These are phyloP conservation scores for Heterodera filipjevi DNA, from an alignment of 2,888 invertebrate species.

Conservation along the genomic window DNA sequence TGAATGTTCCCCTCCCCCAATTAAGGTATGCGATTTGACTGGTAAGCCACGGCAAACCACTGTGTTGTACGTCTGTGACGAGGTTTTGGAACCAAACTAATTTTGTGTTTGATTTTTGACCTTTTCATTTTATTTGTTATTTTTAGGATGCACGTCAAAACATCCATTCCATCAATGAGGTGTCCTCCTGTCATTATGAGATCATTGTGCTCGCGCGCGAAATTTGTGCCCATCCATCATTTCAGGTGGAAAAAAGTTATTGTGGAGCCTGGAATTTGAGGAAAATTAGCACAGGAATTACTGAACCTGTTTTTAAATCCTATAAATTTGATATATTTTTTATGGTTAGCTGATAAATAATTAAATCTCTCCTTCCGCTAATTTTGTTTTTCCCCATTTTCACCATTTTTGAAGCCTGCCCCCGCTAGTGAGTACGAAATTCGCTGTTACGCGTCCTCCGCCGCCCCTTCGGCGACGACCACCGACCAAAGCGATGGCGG, in stretches of 20 bases:
- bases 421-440: constrained; percentile 62
- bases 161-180: constrained; percentile 46
- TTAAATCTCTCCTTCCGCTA: too few relatives aligned
- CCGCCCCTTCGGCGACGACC: too few relatives aligned
- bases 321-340: too few relatives aligned
- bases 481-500: constrained; percentile 40
- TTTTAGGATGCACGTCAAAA: constrained; percentile 39
- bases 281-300: too few relatives aligned
- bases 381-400: too few relatives aligned
- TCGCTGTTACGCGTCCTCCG: constrained; percentile 47
- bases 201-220: constrained; percentile 83
- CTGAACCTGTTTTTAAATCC: too few relatives aligned
- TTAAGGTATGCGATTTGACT: constrained; percentile 80
- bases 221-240: constrained; percentile 86
- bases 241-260: constrained; percentile 34
- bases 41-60: constrained; percentile 67
- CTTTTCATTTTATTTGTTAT: neutral
- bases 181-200: constrained; percentile 89
- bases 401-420: constrained; percentile 12
- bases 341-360: too few relatives aligned
- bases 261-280: too few relatives aligned
- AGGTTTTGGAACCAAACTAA: constrained; percentile 31
- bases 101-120: neutral
- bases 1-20: too few relatives aligned
- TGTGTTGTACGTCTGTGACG: constrained; percentile 58